Conservation (phyloP, 2,888 invertebrate species). For the Caenorhabditis sp. region DNA sequence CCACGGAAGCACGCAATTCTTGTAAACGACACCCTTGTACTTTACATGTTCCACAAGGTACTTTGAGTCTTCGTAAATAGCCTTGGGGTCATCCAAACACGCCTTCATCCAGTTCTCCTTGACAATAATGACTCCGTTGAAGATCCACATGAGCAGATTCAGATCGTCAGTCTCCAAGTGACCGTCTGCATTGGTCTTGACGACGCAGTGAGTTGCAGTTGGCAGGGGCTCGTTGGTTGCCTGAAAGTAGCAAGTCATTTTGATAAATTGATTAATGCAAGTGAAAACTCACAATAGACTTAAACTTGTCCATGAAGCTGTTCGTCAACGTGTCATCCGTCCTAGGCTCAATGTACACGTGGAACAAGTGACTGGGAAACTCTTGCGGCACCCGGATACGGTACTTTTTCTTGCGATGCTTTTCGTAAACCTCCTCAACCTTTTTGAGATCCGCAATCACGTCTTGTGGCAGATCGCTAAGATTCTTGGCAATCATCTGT, state of each 20-base stretch:
- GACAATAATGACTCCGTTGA: conserved; percentile 40
- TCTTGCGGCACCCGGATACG: conserved; percentile 18
- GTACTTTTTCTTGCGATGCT: conserved; percentile 21
- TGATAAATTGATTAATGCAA: neutral
- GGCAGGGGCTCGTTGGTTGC: conserved; percentile 12
- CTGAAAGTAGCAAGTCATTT: neutral
- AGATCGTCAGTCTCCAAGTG: conserved; percentile 29
- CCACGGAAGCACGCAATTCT: neutral
- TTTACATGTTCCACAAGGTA: conserved; percentile 1
- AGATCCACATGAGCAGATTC: conserved; percentile 17
- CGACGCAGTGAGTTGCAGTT: conserved; percentile 21
- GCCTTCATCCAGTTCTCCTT: conserved; percentile 35
- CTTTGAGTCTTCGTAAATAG: neutral
- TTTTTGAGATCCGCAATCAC: neutral
- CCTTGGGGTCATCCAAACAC: neutral
- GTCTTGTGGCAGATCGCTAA: neutral
- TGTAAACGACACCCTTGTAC: neutral
- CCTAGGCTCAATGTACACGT: conserved; percentile 20
- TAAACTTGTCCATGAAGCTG: conserved; percentile 9
- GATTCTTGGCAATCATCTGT: conserved; percentile 1
- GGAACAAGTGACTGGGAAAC: conserved; percentile 22
- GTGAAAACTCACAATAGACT: conserved; percentile 15
- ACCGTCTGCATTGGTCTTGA: conserved; percentile 4
- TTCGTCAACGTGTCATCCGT: conserved; percentile 16
- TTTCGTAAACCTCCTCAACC: conserved; percentile 20